A percentile compares a stretch with the other conserved stretches of the same genome.
These are phyloP conservation scores for Ptilodon capucinus DNA, from an alignment of 2,888 invertebrate genomes.

Conservation along the genomic window DNA sequence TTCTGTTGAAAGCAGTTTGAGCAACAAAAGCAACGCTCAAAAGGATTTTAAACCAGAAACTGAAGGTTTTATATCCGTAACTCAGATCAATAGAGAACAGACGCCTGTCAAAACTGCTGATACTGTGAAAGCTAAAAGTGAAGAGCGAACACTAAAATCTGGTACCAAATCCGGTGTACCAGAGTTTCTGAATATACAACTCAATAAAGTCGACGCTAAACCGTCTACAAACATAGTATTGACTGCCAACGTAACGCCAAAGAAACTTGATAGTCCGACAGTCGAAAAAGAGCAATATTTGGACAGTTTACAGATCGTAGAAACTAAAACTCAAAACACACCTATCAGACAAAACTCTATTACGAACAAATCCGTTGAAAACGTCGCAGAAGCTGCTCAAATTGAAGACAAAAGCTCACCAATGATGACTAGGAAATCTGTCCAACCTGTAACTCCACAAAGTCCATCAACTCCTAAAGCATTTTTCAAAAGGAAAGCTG, in stretches of 20 bases:
- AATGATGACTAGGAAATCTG: conserved; percentile 41
- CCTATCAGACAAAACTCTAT: conserved; percentile 51
- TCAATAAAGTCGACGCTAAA: conserved; percentile 86
- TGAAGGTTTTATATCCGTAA: conserved; percentile 81
- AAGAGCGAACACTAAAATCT: conserved; percentile 62
- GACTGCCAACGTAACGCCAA: conserved; percentile 83
- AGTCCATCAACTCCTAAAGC: conserved; percentile 74
- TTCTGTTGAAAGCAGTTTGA: conserved; percentile 75
- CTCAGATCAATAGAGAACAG: conserved; percentile 80
- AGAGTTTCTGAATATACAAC: conserved; percentile 87
- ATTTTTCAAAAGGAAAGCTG: conserved; percentile 79
- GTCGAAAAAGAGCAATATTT: conserved; percentile 53
- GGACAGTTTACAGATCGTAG: conserved; percentile 46
- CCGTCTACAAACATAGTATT: conserved; percentile 85
- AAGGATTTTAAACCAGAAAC: conserved; percentile 55
- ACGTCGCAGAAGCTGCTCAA: conserved; percentile 40
- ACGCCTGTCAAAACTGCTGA: conserved; percentile 49
- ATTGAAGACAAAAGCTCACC: conserved; percentile 54
- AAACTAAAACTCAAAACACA: conserved; percentile 44
- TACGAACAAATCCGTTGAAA: conserved; percentile 50
- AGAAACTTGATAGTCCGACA: conserved; percentile 68
- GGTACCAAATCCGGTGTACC: conserved; percentile 74
- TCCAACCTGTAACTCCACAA: conserved; percentile 46
- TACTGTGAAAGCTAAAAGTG: conserved; percentile 58
- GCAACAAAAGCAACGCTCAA: conserved; percentile 45